Evolutionary conservation across 2,113 vertebrate genomes (phyloP).

Genomic region (Chaenogobius annularis): DNA sequence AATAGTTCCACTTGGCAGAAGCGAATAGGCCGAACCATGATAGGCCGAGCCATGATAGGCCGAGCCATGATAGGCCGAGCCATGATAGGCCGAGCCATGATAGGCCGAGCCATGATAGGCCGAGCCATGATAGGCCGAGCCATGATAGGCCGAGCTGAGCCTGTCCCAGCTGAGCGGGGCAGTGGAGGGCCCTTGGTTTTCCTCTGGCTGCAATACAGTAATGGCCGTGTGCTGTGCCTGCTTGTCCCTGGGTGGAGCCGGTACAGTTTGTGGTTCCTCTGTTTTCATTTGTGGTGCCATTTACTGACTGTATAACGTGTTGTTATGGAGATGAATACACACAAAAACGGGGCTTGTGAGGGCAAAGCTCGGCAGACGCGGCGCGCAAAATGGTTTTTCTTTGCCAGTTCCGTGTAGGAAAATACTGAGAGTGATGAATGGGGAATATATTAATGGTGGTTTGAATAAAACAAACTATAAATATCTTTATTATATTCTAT

Average conservation of each 20-base stretch:
- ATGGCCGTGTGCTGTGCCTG: slow-evolving; percentile 30
- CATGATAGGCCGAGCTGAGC: too few species aligned
- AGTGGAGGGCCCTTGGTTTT: not conserved
- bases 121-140: too few species aligned
- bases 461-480: too few species aligned
- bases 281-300: slow-evolving; percentile 34
- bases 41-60: too few species aligned
- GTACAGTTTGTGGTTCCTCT: slow-evolving; percentile 35
- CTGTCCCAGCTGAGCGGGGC: too few species aligned
- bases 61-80: too few species aligned
- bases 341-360: slow-evolving; percentile 10
- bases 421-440: not conserved
- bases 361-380: slow-evolving; percentile 5
- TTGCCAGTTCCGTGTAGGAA: not conserved
- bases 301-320: slow-evolving; percentile 23
- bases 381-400: slow-evolving; percentile 9
- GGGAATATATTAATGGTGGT: not conserved
- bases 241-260: slow-evolving; percentile 45
- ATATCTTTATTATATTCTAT: too few species aligned
- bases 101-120: too few species aligned
- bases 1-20: too few species aligned
- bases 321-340: slow-evolving; percentile 35
- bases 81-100: too few species aligned
- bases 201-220: slow-evolving; percentile 11
- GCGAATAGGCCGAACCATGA: too few species aligned